Evolutionary conservation across 2,113 vertebrate genomes (phyloP), one percentile per base, ranked within the genome.

Genomic region (Forbesichthys papilliferus): DNA sequence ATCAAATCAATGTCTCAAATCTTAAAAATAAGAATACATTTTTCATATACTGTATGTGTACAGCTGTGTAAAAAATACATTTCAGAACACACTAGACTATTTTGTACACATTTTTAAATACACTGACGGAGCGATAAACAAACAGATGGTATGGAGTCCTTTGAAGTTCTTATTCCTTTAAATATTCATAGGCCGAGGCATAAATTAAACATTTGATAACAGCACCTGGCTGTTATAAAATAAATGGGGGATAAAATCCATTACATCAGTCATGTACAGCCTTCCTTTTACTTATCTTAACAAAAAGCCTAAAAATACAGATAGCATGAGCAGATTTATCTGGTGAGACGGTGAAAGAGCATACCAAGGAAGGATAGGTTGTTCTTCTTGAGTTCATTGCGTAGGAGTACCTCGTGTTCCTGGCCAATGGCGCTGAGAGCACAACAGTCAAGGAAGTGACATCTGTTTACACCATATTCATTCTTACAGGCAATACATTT

Each of bases 281-380:
- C 84, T 76, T 84, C 88, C 73, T 68, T 83, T 85, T 82, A 86
- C 42, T 33, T 14, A 66, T 47, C 52, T 18, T 34, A 27, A 70
- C 13, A 46, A 60, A 64, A 78, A 71, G 14, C 20, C 14, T 33
- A 71, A 20, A 20, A 33, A 71, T 16, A 27, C 6, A 57, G 55
- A 63, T 47, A 47, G 68, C 12, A 13, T 11, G 42, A 51, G 27
- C 55, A 61, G 36, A 48, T 14, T 9, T 47, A 75, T 46, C 71
- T 54, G 65, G 54, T 55, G 52, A 48, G 77, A 69, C 27, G 54
- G 82, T 12, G 0, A 66, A 55, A n/a, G 10, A 46, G 67, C 96
- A 96, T 92, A 99, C 98, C 96, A 72, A 98, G 88, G 87, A 98
- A 99, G 33, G 97, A 95, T 64, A 99, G 91, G 76, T 96, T 98